Evolutionary conservation across 2,888 invertebrate species (phyloP), one percentile per base, ranked within the genome.

Genomic region (Idaea straminata): DNA sequence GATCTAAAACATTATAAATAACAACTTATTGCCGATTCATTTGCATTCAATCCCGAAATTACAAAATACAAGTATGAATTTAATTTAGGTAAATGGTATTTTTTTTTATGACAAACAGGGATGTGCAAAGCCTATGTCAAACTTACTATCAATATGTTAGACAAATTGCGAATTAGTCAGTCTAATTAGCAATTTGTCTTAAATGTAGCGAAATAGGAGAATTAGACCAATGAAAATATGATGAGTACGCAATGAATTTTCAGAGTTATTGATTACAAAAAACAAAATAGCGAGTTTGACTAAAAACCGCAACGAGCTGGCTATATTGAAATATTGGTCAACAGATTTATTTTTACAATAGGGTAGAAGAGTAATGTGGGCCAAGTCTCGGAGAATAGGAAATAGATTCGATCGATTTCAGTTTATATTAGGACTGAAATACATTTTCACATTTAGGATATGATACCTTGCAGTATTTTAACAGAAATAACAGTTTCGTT

Each of bases 1-100:
- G 88, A 85, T 84, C 91, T 89, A 69, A 60, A 73, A 64, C 61
- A 62, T 25, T 25, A 47, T 10, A 36, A 36, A 36, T 36, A 36
- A 36, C 47, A 47, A 47, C 47, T 47, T 13, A 47, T 10, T 7
- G 47, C 2, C 3, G 3, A 47, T 47, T 47, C 13, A 47, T 47
- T 47, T 47, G 47, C 7, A 36, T 36, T 36, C 1, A 7, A 36
- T 10, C 6, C 36, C 2, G 25, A 25, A 25, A 25, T 2, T 25
- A 25, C 25, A 2, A 25, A 25, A 25, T 25, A 25, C 25, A 25
- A 3, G 25, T 25, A 25, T 25, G 1, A 25, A 25, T 3, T 25
- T 25, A 25, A 25, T 25, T 25, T 25, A 25, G 25, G 25, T 25
- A 25, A n/a, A n/a, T n/a, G n/a, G n/a, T n/a, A n/a, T n/a, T n/a